Evolutionary conservation across 2,888 invertebrate genomes (phyloP).

Genomic region (Scaptomyza tumidula): DNA sequence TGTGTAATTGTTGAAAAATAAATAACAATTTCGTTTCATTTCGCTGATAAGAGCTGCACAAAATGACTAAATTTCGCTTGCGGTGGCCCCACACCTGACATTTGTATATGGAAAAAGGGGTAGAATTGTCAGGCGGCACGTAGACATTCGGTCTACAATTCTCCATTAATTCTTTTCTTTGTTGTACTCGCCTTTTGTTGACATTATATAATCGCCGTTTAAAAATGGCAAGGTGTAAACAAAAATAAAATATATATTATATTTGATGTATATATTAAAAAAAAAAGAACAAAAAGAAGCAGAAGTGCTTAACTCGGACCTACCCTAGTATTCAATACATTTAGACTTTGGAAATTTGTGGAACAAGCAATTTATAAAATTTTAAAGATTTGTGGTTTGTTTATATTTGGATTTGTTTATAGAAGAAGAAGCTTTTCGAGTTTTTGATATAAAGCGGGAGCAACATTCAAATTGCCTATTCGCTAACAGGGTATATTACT

Average conservation of each 20-base stretch:
- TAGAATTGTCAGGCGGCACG: conserved; percentile 33
- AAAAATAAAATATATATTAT: conserved; percentile 36
- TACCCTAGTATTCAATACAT: not conserved
- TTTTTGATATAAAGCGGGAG: not conserved
- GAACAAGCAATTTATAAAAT: not conserved
- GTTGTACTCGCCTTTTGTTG: conserved; percentile 44
- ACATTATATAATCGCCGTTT: conserved; percentile 73
- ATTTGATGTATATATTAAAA: conserved; percentile 20
- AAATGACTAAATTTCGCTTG: conserved; percentile 57
- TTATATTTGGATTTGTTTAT: not conserved
- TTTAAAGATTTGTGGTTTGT: not conserved
- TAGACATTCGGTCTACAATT: conserved; percentile 62
- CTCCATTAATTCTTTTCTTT: conserved; percentile 10
- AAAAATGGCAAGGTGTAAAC: conserved; percentile 51
- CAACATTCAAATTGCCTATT: too few species aligned
- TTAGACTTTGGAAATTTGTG: not conserved
- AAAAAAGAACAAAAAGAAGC: not conserved
- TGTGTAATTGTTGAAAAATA: conserved; percentile 71
- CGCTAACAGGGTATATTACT: conserved; percentile 3
- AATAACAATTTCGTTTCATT: conserved; percentile 49
- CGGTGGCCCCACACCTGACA: not conserved
- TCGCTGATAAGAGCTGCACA: conserved; percentile 47
- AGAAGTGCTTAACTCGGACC: not conserved
- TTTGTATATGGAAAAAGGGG: not conserved
- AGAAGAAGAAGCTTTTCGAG: too few species aligned